Evolutionary conservation across 2,113 vertebrate genomes (phyloP), one percentile per base, ranked within the genome.

Genomic region (Daboia siamensis): DNA sequence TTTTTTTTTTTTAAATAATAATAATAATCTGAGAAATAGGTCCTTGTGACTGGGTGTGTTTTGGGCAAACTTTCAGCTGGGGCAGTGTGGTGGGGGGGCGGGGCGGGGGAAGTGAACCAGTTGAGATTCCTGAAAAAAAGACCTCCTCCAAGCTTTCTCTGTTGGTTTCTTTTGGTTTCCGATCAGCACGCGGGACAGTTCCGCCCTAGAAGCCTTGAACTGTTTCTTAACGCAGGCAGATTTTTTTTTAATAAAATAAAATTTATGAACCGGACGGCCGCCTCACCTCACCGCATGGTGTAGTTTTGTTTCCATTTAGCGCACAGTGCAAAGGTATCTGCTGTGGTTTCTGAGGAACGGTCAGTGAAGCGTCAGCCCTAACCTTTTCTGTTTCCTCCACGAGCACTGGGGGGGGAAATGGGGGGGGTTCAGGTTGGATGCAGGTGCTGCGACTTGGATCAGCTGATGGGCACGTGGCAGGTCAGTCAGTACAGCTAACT

Each of bases 321-420:
- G 39, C 20, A 3, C 15, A 1, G 6, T 0, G n/a, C 17, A 5
- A 33, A 33, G 2, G 15, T 8, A 74, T 4, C 61, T 64, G 11
- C 26, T 61, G 29, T n/a, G 13, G n/a, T 74, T 74, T 4, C 26
- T n/a, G 26, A n/a, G n/a, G 15, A 5, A 15, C 15, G 29, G 64
- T n/a, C 1, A 1, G 29, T 1, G 12, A 0, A 33, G 2, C 1
- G 11, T 64, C 61, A 12, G 11, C 12, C 26, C 26, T 24, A 11
- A 10, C 8, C 3, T 24, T 61, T 6, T 15, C 55, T 0, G 48
- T 48, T 48, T 48, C 48, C 48, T 51, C 55, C 55, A 55, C 12
- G 11, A 24, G 57, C 6, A 59, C 21, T 21, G 1, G 57, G 2
- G 20, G 21, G 26, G 3, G 26, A 11, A 4, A 13, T 2, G 3